Evolutionary conservation across 2,113 vertebrate species (phyloP), one percentile per base, ranked within the genome.

Genomic region (Chauna torquata): DNA sequence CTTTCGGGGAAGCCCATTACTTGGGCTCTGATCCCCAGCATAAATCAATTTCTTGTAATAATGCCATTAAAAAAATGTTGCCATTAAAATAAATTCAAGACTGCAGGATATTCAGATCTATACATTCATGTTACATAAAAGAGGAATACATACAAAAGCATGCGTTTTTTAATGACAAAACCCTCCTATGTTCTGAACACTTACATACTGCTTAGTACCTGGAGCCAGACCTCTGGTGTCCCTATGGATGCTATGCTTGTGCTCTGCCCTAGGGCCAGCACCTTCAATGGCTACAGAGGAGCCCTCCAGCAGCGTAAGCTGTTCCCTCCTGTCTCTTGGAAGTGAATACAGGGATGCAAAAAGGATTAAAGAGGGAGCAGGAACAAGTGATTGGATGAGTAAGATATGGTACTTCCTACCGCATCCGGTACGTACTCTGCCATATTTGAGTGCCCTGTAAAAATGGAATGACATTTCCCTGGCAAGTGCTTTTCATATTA

Each of bases 381-480:
- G 50, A 28, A 36, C 24, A 24, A 90, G 55, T 1, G 16, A 50
- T 7, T 0, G 7, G 49, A 72, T 16, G 12, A 42, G 5, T 16
- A 18, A 36, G 16, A n/a, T 0, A 0, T 1, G 7, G 5, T 12
- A 27, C 8, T 23, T 44, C 32, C 36, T 23, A 22, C 3, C 34
- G 42, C 32, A 15, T n/a, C 52, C 19, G 13, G 25, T 12, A 12
- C 57, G 80, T 16, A 23, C 16, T 45, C 42, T 44, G 61, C 61
- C 25, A 3, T 40, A 12, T 30, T 42, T 10, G 22, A 52, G 69
- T 4, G 4, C 34, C 22, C 40, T 19, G 22, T 7, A 38, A 78
- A 61, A 74, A 81, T 10, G 32, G 74, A 93, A 75, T 0, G 1
- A 36, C 13, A 23, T 11, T 69, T 78, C 65, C 69, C 22, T 55